A percentile compares a stretch with the other conserved stretches of the same genome.
Evolutionary conservation across 2,888 invertebrate genomes (phyloP).

Genomic region (Ypsolopha scabrella): DNA sequence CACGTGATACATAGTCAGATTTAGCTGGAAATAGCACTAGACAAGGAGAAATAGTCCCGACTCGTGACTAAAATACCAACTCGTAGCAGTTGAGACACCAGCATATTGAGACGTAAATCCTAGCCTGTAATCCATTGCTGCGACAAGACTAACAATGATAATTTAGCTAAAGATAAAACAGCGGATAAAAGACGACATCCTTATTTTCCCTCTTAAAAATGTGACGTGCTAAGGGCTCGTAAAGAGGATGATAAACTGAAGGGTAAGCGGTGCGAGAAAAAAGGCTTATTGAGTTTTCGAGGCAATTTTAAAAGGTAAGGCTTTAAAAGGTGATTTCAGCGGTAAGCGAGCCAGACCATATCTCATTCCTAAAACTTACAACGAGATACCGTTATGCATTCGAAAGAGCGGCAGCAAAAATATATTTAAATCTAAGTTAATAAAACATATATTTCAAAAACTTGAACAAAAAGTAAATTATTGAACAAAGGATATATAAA

Average conservation of each 20-base stretch:
- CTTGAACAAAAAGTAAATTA: too few species aligned
- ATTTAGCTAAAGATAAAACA: conserved; percentile 12
- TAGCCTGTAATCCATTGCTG: neutral
- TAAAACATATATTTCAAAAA: too few species aligned
- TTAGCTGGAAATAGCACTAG: conserved; percentile 24
- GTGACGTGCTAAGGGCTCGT: conserved; percentile 27
- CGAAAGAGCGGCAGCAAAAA: too few species aligned
- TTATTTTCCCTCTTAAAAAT: conserved; percentile 40
- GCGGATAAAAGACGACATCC: conserved; percentile 25
- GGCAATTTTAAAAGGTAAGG: conserved; percentile 16
- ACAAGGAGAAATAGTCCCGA: conserved; percentile 20
- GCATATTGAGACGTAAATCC: conserved; percentile 40
- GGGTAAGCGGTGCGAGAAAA: conserved; percentile 34
- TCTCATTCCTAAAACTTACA: too few species aligned
- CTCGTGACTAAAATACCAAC: conserved; percentile 43
- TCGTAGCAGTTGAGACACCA: conserved; percentile 16
- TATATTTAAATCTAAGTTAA: too few species aligned
- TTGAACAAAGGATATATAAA: too few species aligned
- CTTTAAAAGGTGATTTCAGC: conserved; percentile 5
- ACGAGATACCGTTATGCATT: too few species aligned
- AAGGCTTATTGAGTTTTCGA: conserved; percentile 42
- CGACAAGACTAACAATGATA: neutral
- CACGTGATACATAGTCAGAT: conserved; percentile 28
- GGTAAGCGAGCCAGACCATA: too few species aligned
- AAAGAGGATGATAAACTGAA: conserved; percentile 39